phyloP scores from a whole-genome alignment of 2,797 vertebrate species.

The Propithecus perrieri region DNA sequence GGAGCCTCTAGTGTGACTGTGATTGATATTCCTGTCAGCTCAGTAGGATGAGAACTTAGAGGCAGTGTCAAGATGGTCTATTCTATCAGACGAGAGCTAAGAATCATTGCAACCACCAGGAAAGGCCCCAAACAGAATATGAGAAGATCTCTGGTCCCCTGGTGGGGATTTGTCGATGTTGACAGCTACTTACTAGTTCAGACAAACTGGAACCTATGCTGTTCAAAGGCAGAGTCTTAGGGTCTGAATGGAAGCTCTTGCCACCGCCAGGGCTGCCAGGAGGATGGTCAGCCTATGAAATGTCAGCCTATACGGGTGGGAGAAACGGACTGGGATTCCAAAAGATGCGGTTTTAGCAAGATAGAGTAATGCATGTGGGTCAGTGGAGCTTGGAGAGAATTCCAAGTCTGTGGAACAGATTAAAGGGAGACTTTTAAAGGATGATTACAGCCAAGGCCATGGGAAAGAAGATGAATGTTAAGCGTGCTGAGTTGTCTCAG shows the following conservation, averaged over 20 bases:
- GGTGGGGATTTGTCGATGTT: neutral
- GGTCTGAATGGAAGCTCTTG: neutral
- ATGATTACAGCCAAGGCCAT: neutral
- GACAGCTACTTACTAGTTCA: neutral
- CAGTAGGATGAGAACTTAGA: neutral
- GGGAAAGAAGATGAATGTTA: neutral
- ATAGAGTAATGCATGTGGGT: neutral
- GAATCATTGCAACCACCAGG: neutral
- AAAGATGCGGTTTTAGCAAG: neutral
- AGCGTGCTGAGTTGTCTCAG: neutral
- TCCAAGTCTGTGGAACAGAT: neutral
- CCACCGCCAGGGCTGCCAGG: neutral
- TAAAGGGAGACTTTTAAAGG: neutral
- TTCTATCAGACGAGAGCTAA: neutral
- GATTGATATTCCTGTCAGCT: neutral
- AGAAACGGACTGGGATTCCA: neutral
- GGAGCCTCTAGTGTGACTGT: neutral
- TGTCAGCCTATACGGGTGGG: too few species aligned
- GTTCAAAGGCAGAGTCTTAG: neutral
- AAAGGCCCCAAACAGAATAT: neutral
- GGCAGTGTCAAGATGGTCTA: neutral
- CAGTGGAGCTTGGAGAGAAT: neutral
- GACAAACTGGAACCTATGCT: neutral
- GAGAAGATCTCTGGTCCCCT: neutral
- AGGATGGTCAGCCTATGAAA: neutral